Percentiles rank a stretch among this genome's conserved stretches.
phyloP scores from a whole-genome alignment of 2,888 invertebrate genomes.

The Yponomeuta sedellus region DNA sequence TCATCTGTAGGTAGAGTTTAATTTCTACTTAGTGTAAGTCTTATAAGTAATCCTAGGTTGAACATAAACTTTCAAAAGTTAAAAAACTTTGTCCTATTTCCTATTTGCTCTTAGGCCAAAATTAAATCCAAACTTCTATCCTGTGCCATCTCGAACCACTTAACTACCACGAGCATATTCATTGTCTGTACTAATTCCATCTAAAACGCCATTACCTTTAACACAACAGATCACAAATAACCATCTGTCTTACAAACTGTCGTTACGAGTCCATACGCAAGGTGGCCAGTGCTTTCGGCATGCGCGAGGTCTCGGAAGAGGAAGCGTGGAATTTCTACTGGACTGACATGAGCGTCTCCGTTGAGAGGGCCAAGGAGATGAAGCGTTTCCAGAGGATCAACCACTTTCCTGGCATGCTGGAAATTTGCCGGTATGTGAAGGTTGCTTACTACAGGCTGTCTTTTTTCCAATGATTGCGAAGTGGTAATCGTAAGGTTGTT shows the following conservation, averaged over 20 bases:
- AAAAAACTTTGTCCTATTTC: too few species aligned
- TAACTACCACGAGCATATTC: not conserved
- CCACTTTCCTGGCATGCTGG: slow-evolving; percentile 94
- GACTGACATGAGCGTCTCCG: slow-evolving; percentile 91
- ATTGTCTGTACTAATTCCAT: not conserved
- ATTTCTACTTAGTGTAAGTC: too few species aligned
- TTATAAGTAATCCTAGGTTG: too few species aligned
- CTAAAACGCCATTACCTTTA: not conserved
- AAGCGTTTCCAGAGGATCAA: slow-evolving; percentile 94
- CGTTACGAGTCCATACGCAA: slow-evolving; percentile 84
- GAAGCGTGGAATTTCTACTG: slow-evolving; percentile 94
- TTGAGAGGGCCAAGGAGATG: slow-evolving; percentile 93
- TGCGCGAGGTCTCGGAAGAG: slow-evolving; percentile 85
- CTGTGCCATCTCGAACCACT: too few species aligned
- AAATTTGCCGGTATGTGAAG: slow-evolving; percentile 79
- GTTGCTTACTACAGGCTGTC: not conserved
- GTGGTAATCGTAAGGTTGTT: too few species aligned
- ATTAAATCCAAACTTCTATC: too few species aligned
- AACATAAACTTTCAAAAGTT: too few species aligned
- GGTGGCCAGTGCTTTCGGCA: slow-evolving; percentile 82
- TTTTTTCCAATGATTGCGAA: too few species aligned
- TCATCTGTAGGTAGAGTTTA: too few species aligned
- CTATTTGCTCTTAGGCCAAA: too few species aligned
- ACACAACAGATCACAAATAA: slow-evolving; percentile 59
- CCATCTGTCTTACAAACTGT: slow-evolving; percentile 82